These are phyloP conservation scores for Cheilosia urbana DNA, from an alignment of 2,888 invertebrate species.

Conservation along the genomic window DNA sequence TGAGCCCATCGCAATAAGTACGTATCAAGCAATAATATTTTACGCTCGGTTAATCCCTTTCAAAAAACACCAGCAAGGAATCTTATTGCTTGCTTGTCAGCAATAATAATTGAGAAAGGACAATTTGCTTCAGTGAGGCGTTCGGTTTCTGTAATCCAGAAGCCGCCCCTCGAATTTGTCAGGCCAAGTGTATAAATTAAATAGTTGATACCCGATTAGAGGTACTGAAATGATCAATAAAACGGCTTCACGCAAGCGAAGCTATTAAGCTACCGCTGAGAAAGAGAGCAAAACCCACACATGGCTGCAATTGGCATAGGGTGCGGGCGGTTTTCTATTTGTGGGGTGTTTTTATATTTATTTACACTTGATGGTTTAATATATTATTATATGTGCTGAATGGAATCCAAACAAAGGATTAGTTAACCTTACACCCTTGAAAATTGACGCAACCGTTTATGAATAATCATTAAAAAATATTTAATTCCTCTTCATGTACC, in stretches of 20 bases:
- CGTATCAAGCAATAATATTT: conserved; percentile 80
- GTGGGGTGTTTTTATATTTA: conserved; percentile 72
- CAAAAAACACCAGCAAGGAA: conserved; percentile 75
- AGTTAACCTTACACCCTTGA: conserved; percentile 44
- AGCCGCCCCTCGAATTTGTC: conserved; percentile 82
- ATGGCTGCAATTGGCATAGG: conserved; percentile 61
- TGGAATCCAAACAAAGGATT: conserved; percentile 69
- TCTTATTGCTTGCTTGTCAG: conserved; percentile 76
- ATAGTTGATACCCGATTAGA: conserved; percentile 77
- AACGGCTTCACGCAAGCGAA: conserved; percentile 71
- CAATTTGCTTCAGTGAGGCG: conserved; percentile 75
- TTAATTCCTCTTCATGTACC: not conserved
- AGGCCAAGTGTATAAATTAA: conserved; percentile 83
- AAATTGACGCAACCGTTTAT: conserved; percentile 27
- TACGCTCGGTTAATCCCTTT: conserved; percentile 82
- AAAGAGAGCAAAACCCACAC: conserved; percentile 64
- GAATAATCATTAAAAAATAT: conserved; percentile 26
- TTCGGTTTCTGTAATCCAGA: conserved; percentile 79
- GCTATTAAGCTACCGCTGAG: conserved; percentile 74
- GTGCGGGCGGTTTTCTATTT: conserved; percentile 62
- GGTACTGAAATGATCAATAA: conserved; percentile 76
- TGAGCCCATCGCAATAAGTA: conserved; percentile 74
- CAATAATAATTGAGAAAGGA: conserved; percentile 77
- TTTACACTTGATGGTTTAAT: conserved; percentile 71
- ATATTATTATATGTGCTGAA: conserved; percentile 50